Percentiles rank a stretch among this genome's conserved stretches.
phyloP scores from a whole-genome alignment of 2,113 vertebrate species.

The Serinus canaria region DNA sequence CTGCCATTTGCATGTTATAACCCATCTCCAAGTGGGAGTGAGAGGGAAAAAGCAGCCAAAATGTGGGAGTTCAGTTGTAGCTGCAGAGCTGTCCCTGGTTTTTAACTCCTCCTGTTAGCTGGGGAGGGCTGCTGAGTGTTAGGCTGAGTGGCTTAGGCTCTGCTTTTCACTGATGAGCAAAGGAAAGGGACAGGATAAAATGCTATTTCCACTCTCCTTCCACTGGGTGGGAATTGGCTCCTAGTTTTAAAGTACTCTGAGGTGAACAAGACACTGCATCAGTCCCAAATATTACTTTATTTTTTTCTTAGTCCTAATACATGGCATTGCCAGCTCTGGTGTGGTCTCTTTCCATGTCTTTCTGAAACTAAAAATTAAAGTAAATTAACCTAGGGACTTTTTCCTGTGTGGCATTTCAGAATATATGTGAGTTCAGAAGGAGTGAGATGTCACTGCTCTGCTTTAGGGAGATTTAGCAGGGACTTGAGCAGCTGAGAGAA shows the following conservation, averaged over 20 bases:
- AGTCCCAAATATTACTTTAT: background rate
- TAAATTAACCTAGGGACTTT: background rate
- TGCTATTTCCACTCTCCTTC: background rate
- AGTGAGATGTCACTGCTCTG: background rate
- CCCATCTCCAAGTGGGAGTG: background rate
- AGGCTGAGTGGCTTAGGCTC: background rate
- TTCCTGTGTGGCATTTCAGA: background rate
- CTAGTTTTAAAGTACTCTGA: background rate
- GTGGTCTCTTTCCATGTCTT: background rate
- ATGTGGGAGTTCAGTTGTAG: background rate
- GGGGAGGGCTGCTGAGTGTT: background rate
- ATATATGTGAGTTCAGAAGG: background rate
- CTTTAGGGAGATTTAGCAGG: background rate
- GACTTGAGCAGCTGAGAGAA: background rate
- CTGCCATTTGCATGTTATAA: background rate
- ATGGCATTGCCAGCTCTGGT: background rate
- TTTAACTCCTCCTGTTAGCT: background rate
- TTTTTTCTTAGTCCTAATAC: background rate
- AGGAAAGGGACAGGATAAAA: fast-evolving
- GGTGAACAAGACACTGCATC: background rate
- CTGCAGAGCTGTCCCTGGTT: background rate
- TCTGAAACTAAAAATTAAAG: background rate
- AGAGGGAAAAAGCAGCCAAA: background rate
- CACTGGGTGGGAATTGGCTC: background rate
- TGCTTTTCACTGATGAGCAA: background rate